Evolutionary conservation across 2,113 vertebrate species (phyloP), one percentile per base, ranked within the genome.

Genomic region (Oostethus manadensis): DNA sequence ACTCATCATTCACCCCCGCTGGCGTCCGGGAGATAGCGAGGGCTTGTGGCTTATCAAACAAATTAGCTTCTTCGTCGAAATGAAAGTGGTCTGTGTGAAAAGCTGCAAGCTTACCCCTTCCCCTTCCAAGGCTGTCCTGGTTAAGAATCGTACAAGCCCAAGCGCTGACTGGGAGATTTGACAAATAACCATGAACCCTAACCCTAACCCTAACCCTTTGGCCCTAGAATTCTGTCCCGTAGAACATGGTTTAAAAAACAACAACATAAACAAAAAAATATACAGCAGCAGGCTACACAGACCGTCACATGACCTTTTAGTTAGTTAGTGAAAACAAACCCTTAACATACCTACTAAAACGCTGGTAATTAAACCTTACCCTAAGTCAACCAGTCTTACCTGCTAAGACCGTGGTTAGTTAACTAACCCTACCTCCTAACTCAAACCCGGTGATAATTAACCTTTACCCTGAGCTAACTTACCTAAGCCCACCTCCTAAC

Each of bases 21-120:
- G 60, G 56, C 68, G 71, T 71, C 73, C 66, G 74, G 60, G 68
- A 67, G 60, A 75, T n/a, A 45, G 69, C 49, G 38, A 58, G 57
- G 69, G 54, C 64, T 80, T 46, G 58, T 70, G 73, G 73, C 68
- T 78, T 72, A 80, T 82, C 80, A 77, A 72, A 75, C 70, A 79
- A 79, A 85, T 85, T 75, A 86, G 77, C 70, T 83, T 64, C 69
- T 65, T 78, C 74, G 59, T 66, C 62, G 69, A 33, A 66, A 73
- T 61, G 55, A 70, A 71, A 75, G 72, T 49, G 20, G 71, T 2
- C 40, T n/a, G 56, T 47, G 60, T 58, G 70, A 54, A 55, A 62
- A 59, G 60, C 72, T 58, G 56, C 60, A 69, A 66, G 70, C 62
- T 63, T 69, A 58, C 78, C 65, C 74, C 71, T 71, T 74, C 74